Evolutionary conservation across 2,113 vertebrate genomes (phyloP), one percentile per base, ranked within the genome.

Genomic region (Delphinapterus leucas): DNA sequence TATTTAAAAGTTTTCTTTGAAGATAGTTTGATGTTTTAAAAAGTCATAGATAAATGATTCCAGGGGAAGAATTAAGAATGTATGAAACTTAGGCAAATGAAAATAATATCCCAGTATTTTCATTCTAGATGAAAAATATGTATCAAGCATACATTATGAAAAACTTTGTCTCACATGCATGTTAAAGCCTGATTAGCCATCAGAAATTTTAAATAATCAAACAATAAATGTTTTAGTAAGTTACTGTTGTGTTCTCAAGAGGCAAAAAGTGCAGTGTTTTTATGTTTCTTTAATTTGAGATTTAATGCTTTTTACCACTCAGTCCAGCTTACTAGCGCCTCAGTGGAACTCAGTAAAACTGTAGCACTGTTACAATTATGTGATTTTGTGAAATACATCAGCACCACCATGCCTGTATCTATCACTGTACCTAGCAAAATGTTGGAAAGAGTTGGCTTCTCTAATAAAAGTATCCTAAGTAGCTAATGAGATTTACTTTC

Each of bases 391-490:
- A 94, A 95, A 73, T 94, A 73, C 41, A n/a, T 77, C 85, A 98
- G 96, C 95, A 98, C 96, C 97, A 90, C 92, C 96, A 93, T 95
- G 76, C 96, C 80, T 96, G 12, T 38, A 18, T 85, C 92, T 97
- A 88, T 77, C 61, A 81, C 84, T 95, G 21, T 95, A 61, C 41
- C 71, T 96, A 77, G 88, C 82, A 92, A 97, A 96, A 95, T 88
- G 74, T 88, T 95, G 97, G 97, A 96, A 97, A 97, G 89, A 93
- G n/a, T 91, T 97, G 88, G 25, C 65, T 92, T 96, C 31, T 80
- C 90, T 96, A 97, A 82, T 92, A 97, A 96, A 98, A 97, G 97
- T 94, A 91, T 82, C 55, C 85, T 98, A 97, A 58, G 74, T 97
- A 96, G 67, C 93, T 98, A 96, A 89, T 96, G 96, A 93, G 71